Evolutionary conservation across 2,888 invertebrate species (phyloP).

Genomic region (Cosmorhoe ocellata): DNA sequence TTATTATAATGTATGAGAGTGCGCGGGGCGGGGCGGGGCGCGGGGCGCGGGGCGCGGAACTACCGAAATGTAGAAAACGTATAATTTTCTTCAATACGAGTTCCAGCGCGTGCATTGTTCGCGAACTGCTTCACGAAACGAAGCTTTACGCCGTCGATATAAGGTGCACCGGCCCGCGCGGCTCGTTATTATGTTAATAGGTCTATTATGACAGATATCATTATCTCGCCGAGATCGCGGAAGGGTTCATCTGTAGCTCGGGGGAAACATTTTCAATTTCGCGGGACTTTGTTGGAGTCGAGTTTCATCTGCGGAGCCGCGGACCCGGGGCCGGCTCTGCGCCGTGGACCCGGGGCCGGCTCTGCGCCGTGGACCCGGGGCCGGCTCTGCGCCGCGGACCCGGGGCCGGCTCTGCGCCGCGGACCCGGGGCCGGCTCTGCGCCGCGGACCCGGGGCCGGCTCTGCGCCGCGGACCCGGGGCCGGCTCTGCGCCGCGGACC

Average conservation of each 20-base stretch:
- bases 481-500: too few species aligned
- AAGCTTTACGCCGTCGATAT: slow-evolving; percentile 13
- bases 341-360: too few species aligned
- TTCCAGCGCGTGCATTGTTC: slow-evolving; percentile 27
- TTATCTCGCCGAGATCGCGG: slow-evolving; percentile 47
- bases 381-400: too few species aligned
- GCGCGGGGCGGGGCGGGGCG: slow-evolving; percentile 7
- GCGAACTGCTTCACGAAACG: slow-evolving; percentile 11
- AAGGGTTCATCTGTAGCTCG: slow-evolving; percentile 50
- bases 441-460: too few species aligned
- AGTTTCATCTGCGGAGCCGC: slow-evolving; percentile 10
- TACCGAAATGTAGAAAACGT: slow-evolving; percentile 26
- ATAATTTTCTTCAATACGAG: slow-evolving; percentile 32
- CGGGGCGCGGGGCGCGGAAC: slow-evolving; percentile 13
- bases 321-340: too few species aligned
- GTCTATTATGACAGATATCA: slow-evolving; percentile 53
- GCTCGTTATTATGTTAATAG: slow-evolving; percentile 57
- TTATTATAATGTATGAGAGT: too few species aligned
- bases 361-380: too few species aligned
- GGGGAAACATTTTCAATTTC: slow-evolving; percentile 44
- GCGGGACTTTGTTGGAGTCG: slow-evolving; percentile 29
- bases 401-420: too few species aligned
- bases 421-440: too few species aligned
- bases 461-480: too few species aligned
- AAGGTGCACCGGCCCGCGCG: slow-evolving; percentile 14